Evolutionary conservation across 2,888 invertebrate genomes (phyloP).

Genomic region (Nemoura dubitans): DNA sequence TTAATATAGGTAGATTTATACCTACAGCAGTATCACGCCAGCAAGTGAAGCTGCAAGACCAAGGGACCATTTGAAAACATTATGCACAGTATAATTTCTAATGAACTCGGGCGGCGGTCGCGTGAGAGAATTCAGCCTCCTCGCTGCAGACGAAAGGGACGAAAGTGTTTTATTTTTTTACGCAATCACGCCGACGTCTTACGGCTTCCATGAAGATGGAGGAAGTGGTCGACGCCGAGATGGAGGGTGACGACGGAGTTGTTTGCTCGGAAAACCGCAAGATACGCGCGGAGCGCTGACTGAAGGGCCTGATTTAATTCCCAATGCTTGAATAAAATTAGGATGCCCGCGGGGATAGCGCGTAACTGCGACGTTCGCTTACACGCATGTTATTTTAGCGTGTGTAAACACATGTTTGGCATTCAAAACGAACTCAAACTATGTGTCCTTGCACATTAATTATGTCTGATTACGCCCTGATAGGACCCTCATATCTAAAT

Average conservation of each 20-base stretch:
- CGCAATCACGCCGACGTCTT: background rate
- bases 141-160: background rate
- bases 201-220: background rate
- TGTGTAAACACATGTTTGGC: too few relatives aligned
- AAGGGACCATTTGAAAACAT: background rate
- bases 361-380: background rate
- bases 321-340: background rate
- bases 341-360: background rate
- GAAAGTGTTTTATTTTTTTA: background rate
- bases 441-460: background rate
- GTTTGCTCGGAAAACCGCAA: background rate
- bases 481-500: background rate
- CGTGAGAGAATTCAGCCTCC: background rate
- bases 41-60: background rate
- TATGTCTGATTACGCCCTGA: background rate
- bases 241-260: conserved; percentile 1
- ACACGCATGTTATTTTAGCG: background rate
- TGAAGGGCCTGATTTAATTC: background rate
- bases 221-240: background rate
- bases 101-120: background rate
- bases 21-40: background rate
- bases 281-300: background rate
- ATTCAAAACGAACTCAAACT: background rate
- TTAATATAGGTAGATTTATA: background rate
- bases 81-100: background rate